Conservation (phyloP, 2,797 vertebrate species). For the Aulostomus chinensis region DNA sequence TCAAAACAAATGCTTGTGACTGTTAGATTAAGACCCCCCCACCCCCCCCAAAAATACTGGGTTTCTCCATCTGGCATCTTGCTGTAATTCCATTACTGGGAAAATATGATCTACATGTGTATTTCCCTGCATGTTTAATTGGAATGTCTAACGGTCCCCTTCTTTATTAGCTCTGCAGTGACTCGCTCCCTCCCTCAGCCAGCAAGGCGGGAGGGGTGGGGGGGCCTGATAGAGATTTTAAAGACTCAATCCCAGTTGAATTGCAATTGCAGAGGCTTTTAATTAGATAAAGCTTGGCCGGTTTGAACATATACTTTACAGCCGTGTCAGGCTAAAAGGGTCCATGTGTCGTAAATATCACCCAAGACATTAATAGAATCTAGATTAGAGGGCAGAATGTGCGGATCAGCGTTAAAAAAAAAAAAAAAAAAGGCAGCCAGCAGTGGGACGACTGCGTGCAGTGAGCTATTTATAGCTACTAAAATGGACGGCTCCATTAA, state of each 20-base stretch:
- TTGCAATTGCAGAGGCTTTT: slow-evolving; percentile 75
- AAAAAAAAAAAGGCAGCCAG: slow-evolving; percentile 38
- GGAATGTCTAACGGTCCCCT: slow-evolving; percentile 64
- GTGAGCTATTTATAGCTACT: slow-evolving; percentile 72
- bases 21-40: slow-evolving; percentile 10
- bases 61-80: slow-evolving; percentile 35
- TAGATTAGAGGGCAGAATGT: slow-evolving; percentile 73
- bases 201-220: not conserved
- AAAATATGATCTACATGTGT: slow-evolving; percentile 39
- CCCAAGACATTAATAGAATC: slow-evolving; percentile 74
- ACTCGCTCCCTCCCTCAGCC: slow-evolving; percentile 26
- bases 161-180: slow-evolving; percentile 61
- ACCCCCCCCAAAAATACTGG: slow-evolving; percentile 20
- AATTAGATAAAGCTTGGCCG: slow-evolving; percentile 79
- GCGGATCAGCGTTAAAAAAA: slow-evolving; percentile 69
- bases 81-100: slow-evolving; percentile 20
- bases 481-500: slow-evolving; percentile 73
- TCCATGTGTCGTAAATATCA: slow-evolving; percentile 72
- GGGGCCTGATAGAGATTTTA: slow-evolving; percentile 70
- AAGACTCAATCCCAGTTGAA: slow-evolving; percentile 73
- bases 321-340: slow-evolving; percentile 72
- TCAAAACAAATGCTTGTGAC: not conserved
- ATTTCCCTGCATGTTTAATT: slow-evolving; percentile 55
- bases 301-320: slow-evolving; percentile 75
- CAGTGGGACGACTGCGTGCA: slow-evolving; percentile 53